Evolutionary conservation across 53 echinoderm and acorn worm species (phyloP), one percentile per base, ranked within the genome.

Genomic region (Antedon mediterranea): DNA sequence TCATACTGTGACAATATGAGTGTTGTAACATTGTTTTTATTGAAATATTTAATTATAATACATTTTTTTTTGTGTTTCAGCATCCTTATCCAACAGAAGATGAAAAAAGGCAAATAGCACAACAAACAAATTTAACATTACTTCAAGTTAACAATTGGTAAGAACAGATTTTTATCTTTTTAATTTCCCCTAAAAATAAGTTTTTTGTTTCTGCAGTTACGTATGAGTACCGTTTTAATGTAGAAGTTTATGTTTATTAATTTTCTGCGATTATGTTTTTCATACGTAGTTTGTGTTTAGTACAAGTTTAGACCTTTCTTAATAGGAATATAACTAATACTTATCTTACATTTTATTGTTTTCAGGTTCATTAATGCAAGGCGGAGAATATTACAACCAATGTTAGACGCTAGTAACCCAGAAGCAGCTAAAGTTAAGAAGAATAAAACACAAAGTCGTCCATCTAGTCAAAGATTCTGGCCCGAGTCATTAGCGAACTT

Each of bases 11-110:
- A n/a, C n/a, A n/a, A n/a, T n/a, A n/a, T n/a, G n/a, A n/a, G n/a
- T n/a, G n/a, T n/a, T n/a, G n/a, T n/a, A n/a, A n/a, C n/a, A n/a
- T 72, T 28, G 4, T 30, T 72, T 29, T 72, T 29, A 72, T 72
- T 72, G 37, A n/a, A n/a, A n/a, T 18, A 26, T 72, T 29, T 8
- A 30, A 7, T 30, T 28, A 33, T 32, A 3, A 20, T 32, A 77
- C 34, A 20, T 7, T 23, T 0, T 43, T 76, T 37, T 84, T 81
- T 71, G 23, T 32, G 28, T 84, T 57, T 3, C 75, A 97, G 97
- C 97, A 97, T 90, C 97, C 97, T 4, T 97, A 97, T 79, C 97
- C 97, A 43, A 97, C 92, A 75, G 97, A 97, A 88, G 97, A 97
- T 86, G 97, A 97, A 74, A 97, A 97, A 71, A 81, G 97, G 74